Evolutionary conservation across 2,888 invertebrate species (phyloP), one percentile per base, ranked within the genome.

Genomic region (Torymus texanus): DNA sequence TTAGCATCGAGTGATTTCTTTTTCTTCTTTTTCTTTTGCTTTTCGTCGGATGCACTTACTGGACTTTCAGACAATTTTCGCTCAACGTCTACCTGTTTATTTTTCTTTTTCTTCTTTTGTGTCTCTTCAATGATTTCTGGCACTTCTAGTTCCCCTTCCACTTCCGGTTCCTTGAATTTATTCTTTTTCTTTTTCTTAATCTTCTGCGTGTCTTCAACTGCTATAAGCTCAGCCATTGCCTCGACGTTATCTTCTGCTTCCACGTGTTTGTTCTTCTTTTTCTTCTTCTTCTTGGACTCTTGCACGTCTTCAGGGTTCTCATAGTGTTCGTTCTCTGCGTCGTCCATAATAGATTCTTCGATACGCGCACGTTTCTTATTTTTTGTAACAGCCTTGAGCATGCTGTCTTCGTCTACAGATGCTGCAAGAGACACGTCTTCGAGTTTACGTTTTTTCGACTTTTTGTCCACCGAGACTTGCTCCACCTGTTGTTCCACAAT

Each of bases 391-490:
- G 13, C 2, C 2, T 56, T 65, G 13, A 78, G 1, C 12, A 75
- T 24, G 5, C 75, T 80, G 2, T 82, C 80, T 0, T 82, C 79
- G 10, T 77, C 72, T 11, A 65, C 0, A 0, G 75, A 78, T 1
- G 16, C 41, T 10, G 59, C 29, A 8, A 65, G n/a, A 1, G 82
- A 80, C 12, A 76, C 55, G 14, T 84, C 82, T 1, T 75, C 62
- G 8, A 78, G 71, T 24, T 84, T 85, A n/a, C 83, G 82, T 71
- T 84, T 85, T 65, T 86, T 85, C 4, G 82, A 78, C 59, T 81
- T 83, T n/a, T 82, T 82, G 62, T 24, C 3, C 1, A 21, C 14
- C 10, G 13, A 1, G 8, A 71, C 11, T 5, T 71, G 62, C 18
- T 24, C 55, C 3, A 55, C 55, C 24, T 76, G 11, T 51, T 65